phyloP scores from a whole-genome alignment of 2,797 vertebrate genomes.

The Thalassophryne amazonica region DNA sequence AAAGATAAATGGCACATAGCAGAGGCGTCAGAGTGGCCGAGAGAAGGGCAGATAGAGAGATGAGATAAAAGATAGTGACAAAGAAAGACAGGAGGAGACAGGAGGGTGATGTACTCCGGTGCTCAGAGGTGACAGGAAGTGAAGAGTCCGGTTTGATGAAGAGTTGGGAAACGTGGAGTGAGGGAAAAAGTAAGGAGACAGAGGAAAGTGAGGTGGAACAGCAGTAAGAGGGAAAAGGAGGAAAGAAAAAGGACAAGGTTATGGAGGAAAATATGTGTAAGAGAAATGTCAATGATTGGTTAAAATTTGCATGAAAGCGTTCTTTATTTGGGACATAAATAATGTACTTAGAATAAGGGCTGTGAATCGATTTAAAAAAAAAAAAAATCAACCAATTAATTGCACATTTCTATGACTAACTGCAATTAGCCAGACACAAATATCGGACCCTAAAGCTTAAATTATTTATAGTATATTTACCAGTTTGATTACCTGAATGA shows the following conservation, averaged over 20 bases:
- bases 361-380: too few relatives aligned
- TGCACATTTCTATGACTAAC: too few relatives aligned
- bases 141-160: neutral
- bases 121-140: slow-evolving; percentile 5
- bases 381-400: too few relatives aligned
- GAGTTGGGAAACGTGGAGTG: neutral
- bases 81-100: neutral
- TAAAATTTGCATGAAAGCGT: too few relatives aligned
- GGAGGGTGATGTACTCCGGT: neutral
- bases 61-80: slow-evolving; percentile 21
- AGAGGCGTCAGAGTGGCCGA: neutral
- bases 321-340: too few relatives aligned
- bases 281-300: too few relatives aligned
- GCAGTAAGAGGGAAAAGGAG: neutral
- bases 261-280: neutral
- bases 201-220: neutral
- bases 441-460: too few relatives aligned
- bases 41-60: slow-evolving; percentile 16
- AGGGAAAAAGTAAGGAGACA: neutral
- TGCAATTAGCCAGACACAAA: too few relatives aligned
- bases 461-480: too few relatives aligned
- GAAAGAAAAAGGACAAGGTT: neutral
- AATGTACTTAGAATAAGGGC: too few relatives aligned
- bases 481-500: too few relatives aligned
- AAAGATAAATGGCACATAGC: slow-evolving; percentile 11